Percentiles rank a stretch among this genome's conserved stretches.
Conservation (phyloP, 1,140 invertebrate genomes). For the Heterodera schachtii region DNA sequence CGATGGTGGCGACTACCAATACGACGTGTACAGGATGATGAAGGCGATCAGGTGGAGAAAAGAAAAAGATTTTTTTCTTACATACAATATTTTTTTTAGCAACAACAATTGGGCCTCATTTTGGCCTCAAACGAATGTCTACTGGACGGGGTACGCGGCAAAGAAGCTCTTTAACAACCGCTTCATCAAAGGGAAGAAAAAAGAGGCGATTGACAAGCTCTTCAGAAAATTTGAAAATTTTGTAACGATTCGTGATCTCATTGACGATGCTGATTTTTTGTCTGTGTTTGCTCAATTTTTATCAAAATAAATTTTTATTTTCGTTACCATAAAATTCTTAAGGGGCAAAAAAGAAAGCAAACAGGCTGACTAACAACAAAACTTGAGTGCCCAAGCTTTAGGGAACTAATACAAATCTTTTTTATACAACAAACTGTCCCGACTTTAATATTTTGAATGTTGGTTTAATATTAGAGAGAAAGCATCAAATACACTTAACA, state of each 20-base stretch:
- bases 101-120: background rate
- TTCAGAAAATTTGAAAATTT: background rate
- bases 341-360: too few relatives aligned
- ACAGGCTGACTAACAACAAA: too few relatives aligned
- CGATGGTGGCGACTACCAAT: background rate
- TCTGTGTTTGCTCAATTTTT: background rate
- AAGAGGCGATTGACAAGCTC: background rate
- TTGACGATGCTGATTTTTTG: background rate
- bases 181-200: background rate
- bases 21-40: constrained; percentile 12
- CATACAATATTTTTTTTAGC: background rate
- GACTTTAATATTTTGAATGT: too few relatives aligned
- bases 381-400: too few relatives aligned
- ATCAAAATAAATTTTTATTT: background rate
- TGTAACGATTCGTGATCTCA: background rate
- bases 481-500: too few relatives aligned
- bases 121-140: background rate
- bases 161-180: background rate
- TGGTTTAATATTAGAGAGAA: too few relatives aligned
- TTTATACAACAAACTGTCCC: too few relatives aligned
- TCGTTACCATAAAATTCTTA: too few relatives aligned
- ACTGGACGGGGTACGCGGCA: background rate
- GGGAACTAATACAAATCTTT: too few relatives aligned
- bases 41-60: background rate
- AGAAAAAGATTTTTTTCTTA: background rate